Evolutionary conservation across 2,113 vertebrate species (phyloP).

Genomic region (Cairina moschata): DNA sequence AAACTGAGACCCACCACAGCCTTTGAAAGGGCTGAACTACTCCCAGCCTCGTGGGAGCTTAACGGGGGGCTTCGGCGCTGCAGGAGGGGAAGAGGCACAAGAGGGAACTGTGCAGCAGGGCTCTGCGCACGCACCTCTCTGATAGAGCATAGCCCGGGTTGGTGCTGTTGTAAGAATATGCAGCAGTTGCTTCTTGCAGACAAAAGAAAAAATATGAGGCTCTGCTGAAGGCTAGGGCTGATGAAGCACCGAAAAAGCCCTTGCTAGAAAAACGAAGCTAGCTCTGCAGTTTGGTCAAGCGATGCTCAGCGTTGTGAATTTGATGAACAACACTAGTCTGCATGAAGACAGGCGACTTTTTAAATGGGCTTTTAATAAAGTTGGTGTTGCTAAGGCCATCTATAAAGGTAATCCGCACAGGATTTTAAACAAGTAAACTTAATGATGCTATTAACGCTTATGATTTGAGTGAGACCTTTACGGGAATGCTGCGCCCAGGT

Average conservation of each 20-base stretch:
- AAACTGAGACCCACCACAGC: background rate
- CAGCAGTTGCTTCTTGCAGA: background rate
- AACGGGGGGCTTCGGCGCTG: accelerated
- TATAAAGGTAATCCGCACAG: slow-evolving; percentile 49
- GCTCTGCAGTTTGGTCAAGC: background rate
- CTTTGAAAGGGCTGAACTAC: background rate
- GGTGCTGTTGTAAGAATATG: background rate
- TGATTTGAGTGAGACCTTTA: background rate
- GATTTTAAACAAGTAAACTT: slow-evolving; percentile 53
- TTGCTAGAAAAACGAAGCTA: background rate
- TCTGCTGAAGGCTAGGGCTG: background rate
- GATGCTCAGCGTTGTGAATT: background rate
- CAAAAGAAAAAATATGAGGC: background rate
- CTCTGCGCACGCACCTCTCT: background rate
- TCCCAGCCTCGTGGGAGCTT: background rate
- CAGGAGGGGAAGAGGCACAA: background rate
- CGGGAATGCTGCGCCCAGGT: background rate
- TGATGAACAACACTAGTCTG: slow-evolving; percentile 41
- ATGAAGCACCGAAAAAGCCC: background rate
- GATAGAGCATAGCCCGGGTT: background rate
- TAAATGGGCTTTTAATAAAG: slow-evolving; percentile 66
- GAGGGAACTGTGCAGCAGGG: background rate
- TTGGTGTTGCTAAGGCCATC: slow-evolving; percentile 36
- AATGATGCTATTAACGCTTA: slow-evolving; percentile 35
- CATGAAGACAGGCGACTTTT: slow-evolving; percentile 35